Base-by-base conservation (phyloP, 2,888 invertebrate genomes). In the Zygothrica quintamaculata region DNA sequence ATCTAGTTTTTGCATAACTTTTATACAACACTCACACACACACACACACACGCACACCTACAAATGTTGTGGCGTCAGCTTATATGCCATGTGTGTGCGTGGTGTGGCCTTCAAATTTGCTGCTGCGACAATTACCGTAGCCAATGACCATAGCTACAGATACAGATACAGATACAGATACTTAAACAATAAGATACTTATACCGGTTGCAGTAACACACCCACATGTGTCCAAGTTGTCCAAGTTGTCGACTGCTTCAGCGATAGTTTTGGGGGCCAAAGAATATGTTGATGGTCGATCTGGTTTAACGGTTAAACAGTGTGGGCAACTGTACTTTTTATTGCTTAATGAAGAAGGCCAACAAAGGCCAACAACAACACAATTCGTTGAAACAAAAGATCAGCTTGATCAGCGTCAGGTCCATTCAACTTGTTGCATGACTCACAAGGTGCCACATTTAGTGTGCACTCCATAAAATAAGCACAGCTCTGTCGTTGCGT, bases 61-160 rank as follows among this genome's bases (percentile, higher is more conserved):
- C n/a, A n/a, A n/a, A n/a, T n/a, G n/a, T n/a, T n/a, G n/a, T 33
- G 26, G 26, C 50, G 64, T 31, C 43, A 62, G 33, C 46, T 11
- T 31, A 48, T 34, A n/a, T n/a, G n/a, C n/a, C n/a, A n/a, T n/a
- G n/a, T n/a, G n/a, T n/a, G n/a, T n/a, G n/a, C n/a, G 31, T 22
- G 47, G 57, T 12, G 7, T 74, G 74, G 71, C 71, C 71, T 74
- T 71, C 71, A 70, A 34, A 69, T 46, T 50, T 43, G 64, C 53
- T 43, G 64, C 53, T 56, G 70, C 46, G 70, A 58, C 70, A 40
- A 46, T 48, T 61, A 26, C 34, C 47, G 68, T 56, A 52, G 55
- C 69, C 62, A 56, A 48, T 61, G 51, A 47, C 61, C 69, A 60
- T 40, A 52, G n/a, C n/a, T n/a, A n/a, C n/a, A n/a, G n/a, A n/a